These are phyloP conservation scores for Rhimphoctona megacephalus DNA, from an alignment of 2,888 invertebrate genomes.

Conservation along the genomic window DNA sequence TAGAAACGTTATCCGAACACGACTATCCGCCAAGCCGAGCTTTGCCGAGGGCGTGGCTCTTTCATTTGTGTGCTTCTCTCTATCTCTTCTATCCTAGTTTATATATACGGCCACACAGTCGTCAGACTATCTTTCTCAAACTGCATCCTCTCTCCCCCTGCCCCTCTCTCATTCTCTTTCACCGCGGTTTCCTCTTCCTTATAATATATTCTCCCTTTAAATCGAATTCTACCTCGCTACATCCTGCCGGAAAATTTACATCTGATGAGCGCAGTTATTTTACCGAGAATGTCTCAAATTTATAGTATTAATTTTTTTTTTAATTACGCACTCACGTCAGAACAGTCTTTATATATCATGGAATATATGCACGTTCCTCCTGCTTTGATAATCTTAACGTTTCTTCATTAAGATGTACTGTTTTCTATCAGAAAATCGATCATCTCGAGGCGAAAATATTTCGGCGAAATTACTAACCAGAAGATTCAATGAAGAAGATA, in stretches of 20 bases:
- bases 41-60: constrained; percentile 66
- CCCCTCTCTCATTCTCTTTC: constrained; percentile 25
- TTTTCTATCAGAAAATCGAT: not conserved
- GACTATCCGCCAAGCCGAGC: constrained; percentile 63
- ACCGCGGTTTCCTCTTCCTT: constrained; percentile 36
- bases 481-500: not conserved
- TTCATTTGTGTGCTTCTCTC: constrained; percentile 42
- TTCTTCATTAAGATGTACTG: not conserved
- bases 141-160: constrained; percentile 16
- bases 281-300: constrained; percentile 16
- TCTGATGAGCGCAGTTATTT: constrained; percentile 19
- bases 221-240: constrained; percentile 44
- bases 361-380: not conserved
- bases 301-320: constrained; percentile 12
- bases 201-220: constrained; percentile 34
- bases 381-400: not conserved
- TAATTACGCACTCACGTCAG: not conserved
- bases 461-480: not conserved
- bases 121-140: constrained; percentile 43
- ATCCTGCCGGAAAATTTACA: constrained; percentile 7
- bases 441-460: not conserved
- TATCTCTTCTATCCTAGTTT: constrained; percentile 40
- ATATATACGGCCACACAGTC: constrained; percentile 25
- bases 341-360: constrained; percentile 1
- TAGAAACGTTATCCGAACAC: constrained; percentile 66